Evolutionary conservation across 2,113 vertebrate species (phyloP).

Genomic region (Micronycteris hirsuta): DNA sequence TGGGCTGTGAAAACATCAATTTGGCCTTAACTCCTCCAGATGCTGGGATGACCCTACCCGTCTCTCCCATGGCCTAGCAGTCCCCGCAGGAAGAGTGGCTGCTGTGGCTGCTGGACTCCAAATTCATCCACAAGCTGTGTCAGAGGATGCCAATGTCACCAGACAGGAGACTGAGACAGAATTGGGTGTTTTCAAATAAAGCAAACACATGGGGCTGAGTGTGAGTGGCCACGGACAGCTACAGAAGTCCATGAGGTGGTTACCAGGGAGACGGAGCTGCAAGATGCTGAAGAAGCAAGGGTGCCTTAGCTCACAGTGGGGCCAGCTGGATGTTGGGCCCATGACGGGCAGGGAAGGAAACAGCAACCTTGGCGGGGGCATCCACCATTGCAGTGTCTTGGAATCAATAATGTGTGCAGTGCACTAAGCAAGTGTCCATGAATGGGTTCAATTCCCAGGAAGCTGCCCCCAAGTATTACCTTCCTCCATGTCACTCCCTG

Average conservation of each 20-base stretch:
- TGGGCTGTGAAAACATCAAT: background rate
- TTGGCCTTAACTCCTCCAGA: background rate
- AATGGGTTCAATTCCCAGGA: background rate
- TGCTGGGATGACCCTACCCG: background rate
- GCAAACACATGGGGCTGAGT: background rate
- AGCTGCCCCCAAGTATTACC: background rate
- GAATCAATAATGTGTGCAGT: accelerated
- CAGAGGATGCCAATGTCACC: background rate
- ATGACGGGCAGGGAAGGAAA: background rate
- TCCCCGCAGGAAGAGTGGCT: background rate
- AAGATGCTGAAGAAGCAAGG: background rate
- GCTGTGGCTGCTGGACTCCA: background rate
- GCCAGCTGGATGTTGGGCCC: background rate
- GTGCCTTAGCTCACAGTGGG: background rate
- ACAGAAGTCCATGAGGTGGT: background rate
- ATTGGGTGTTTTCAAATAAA: background rate
- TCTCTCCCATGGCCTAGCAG: background rate
- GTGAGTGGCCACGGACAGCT: background rate
- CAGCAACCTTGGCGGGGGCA: background rate
- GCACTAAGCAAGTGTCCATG: background rate
- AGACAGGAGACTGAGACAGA: background rate
- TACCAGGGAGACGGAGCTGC: background rate
- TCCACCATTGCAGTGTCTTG: background rate
- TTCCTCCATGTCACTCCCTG: background rate
- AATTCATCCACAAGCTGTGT: background rate